A percentile compares a stretch with the other conserved stretches of the same genome.
Conservation (phyloP, 2,888 invertebrate species). For the Ametastegia equiseti region DNA sequence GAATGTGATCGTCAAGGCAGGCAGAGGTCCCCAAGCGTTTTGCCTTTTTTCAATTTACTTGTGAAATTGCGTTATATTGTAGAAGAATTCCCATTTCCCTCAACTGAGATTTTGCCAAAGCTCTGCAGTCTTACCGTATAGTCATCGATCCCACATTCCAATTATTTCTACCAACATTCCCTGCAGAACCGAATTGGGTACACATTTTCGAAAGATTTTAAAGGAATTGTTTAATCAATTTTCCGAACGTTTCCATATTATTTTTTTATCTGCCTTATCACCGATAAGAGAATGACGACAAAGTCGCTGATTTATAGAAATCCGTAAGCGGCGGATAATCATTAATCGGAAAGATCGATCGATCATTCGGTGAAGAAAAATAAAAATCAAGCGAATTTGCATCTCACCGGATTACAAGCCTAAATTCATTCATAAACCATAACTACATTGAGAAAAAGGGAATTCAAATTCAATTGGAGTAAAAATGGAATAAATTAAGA, state of each 20-base stretch:
- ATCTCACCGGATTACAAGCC: neutral
- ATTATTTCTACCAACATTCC: neutral
- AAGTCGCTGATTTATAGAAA: neutral
- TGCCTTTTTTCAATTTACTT: slow-evolving; percentile 16
- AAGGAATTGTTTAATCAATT: neutral
- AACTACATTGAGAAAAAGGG: neutral
- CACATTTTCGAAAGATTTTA: neutral
- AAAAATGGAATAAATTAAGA: neutral
- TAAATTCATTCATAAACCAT: neutral
- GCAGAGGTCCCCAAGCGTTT: slow-evolving; percentile 1
- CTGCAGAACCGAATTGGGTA: neutral
- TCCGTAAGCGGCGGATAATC: neutral
- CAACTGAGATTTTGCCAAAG: neutral
- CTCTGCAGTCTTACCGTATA: neutral
- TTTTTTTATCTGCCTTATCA: neutral
- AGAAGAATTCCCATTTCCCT: slow-evolving; percentile 3
- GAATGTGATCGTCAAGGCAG: neutral
- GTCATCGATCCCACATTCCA: neutral
- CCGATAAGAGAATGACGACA: neutral
- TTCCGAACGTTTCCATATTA: too few species aligned
- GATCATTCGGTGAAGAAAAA: neutral
- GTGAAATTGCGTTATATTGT: neutral
- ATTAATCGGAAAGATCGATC: neutral
- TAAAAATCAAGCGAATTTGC: neutral
- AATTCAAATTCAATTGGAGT: neutral